phyloP scores from a whole-genome alignment of 2,797 vertebrate genomes.

The Scomberomorus guttatus region DNA sequence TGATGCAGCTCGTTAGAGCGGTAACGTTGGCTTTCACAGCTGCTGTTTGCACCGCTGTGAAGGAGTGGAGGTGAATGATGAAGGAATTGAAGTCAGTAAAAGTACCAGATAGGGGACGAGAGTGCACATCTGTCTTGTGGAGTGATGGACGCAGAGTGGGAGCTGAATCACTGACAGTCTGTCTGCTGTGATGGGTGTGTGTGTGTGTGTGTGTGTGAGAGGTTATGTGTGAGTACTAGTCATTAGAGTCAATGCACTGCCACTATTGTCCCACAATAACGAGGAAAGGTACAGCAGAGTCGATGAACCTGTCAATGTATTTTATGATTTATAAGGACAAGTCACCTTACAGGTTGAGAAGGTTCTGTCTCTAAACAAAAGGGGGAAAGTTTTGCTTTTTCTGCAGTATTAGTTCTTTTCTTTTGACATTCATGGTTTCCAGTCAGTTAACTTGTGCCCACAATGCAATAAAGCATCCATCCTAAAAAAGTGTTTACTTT shows the following conservation, averaged over 20 bases:
- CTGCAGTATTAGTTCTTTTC: not conserved
- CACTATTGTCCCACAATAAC: conserved; percentile 29
- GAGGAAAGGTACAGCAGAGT: conserved; percentile 21
- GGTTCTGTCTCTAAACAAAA: not conserved
- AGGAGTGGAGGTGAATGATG: conserved; percentile 43
- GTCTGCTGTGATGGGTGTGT: conserved; percentile 5
- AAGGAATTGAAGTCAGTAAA: conserved; percentile 35
- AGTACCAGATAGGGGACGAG: conserved; percentile 21
- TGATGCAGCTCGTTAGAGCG: conserved; percentile 51
- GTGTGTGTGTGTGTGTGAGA: not conserved
- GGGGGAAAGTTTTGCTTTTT: conserved; percentile 20
- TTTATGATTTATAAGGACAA: not conserved
- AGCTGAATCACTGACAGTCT: not conserved
- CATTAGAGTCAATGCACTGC: conserved; percentile 27
- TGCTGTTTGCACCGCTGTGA: conserved; percentile 67
- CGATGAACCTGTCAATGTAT: conserved; percentile 28
- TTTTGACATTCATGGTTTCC: not conserved
- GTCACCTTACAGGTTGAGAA: not conserved
- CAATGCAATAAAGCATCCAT: not conserved
- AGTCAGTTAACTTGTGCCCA: not conserved
- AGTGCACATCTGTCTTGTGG: conserved; percentile 14
- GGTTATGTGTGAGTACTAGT: conserved; percentile 26
- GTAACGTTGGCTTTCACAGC: conserved; percentile 45
- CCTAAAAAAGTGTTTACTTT: not conserved
- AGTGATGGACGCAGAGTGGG: conserved; percentile 33